phyloP scores from a whole-genome alignment of 1,140 invertebrate species.

The Hycleus phaleratus region DNA sequence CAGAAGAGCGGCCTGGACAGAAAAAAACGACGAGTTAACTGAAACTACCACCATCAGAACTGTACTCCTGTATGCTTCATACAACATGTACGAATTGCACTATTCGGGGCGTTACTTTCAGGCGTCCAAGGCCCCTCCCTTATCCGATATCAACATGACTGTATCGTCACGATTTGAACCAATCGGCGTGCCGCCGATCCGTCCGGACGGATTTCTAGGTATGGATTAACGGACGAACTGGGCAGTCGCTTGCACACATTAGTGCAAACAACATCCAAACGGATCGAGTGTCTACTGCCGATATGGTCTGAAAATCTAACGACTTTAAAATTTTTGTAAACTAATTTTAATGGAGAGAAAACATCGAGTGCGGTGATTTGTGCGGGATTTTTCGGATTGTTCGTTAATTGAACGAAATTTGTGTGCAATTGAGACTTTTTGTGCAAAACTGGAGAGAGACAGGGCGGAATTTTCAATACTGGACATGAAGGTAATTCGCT shows the following conservation, averaged over 20 bases:
- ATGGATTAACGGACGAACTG: constrained; percentile 4
- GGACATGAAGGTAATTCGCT: no score
- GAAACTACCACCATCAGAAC: constrained; percentile 1
- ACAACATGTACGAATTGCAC: constrained; percentile 1
- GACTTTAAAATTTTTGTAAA: not conserved
- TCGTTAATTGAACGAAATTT: not conserved
- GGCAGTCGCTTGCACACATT: constrained; percentile 9
- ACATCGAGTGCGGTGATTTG: not conserved
- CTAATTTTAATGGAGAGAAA: no score
- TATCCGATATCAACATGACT: constrained; percentile 1
- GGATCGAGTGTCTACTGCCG: not conserved
- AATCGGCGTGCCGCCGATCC: not conserved
- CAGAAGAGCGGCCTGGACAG: no score
- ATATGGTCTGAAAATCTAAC: not conserved
- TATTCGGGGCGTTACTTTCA: not conserved
- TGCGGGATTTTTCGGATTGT: not conserved
- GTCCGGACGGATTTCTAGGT: constrained; percentile 6
- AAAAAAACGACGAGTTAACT: not conserved
- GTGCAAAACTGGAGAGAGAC: constrained; percentile 1
- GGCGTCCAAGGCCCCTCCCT: not conserved
- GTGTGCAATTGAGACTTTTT: not conserved
- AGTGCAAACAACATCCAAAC: not conserved
- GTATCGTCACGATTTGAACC: not conserved
- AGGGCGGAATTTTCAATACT: not conserved
- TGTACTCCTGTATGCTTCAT: constrained; percentile 2